Evolutionary conservation across 2,113 vertebrate species (phyloP).

Genomic region (Danionella cerebrum): DNA sequence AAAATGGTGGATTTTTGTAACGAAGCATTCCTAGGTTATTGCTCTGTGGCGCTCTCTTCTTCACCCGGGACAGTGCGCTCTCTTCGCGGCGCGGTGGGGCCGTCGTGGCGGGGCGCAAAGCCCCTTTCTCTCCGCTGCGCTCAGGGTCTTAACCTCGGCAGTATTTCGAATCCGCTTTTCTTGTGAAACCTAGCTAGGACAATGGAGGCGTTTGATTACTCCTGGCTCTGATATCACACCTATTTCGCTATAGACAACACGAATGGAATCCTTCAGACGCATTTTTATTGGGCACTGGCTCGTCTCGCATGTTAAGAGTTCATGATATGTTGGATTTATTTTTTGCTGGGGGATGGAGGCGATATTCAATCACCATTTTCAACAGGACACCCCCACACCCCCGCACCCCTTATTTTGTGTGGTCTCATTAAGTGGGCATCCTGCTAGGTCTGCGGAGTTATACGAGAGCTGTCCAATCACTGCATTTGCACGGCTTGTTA

Average conservation of each 20-base stretch:
- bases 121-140: constrained; percentile 42
- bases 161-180: neutral
- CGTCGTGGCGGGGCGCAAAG: constrained; percentile 58
- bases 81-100: constrained; percentile 47
- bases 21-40: neutral
- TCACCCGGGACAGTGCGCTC: neutral
- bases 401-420: constrained; percentile 74
- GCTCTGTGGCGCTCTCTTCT: neutral
- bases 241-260: neutral
- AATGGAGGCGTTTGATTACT: constrained; percentile 8
- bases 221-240: neutral
- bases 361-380: constrained; percentile 17
- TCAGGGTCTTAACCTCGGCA: constrained; percentile 14
- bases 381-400: constrained; percentile 44
- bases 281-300: no score
- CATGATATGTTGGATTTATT: neutral
- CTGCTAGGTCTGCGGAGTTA: constrained; percentile 86
- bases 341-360: neutral
- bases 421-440: constrained; percentile 95
- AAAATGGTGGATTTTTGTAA: no score
- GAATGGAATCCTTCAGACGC: no score
- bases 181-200: neutral
- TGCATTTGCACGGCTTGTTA: constrained; percentile 99
- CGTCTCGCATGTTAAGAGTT: neutral
- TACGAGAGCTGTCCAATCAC: constrained; percentile 91